Evolutionary conservation across 2,797 vertebrate genomes (phyloP).

Genomic region (Uromys caudimaculatus): DNA sequence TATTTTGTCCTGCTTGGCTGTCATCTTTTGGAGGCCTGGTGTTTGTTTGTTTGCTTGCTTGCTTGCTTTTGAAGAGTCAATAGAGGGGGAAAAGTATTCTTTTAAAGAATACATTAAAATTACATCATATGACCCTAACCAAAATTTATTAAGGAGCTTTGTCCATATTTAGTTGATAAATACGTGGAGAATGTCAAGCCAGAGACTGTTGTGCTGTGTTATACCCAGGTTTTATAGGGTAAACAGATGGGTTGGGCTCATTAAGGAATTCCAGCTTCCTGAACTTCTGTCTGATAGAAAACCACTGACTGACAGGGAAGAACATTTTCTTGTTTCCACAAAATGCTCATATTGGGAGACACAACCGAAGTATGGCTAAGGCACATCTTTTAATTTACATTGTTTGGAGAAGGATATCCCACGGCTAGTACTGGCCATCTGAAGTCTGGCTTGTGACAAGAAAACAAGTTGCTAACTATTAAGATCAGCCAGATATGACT

Average conservation of each 20-base stretch:
- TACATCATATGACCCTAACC: neutral
- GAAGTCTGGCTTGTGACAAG: neutral
- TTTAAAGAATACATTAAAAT: neutral
- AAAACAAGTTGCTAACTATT: neutral
- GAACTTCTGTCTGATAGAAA: neutral
- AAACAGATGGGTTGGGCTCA: neutral
- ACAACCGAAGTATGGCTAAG: neutral
- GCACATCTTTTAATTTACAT: neutral
- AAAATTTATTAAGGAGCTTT: neutral
- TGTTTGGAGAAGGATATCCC: constrained; percentile 36
- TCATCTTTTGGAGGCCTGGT: neutral
- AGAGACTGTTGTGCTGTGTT: neutral
- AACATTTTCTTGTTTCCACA: neutral
- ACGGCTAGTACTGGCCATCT: neutral
- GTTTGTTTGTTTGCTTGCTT: no score
- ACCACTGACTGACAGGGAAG: neutral
- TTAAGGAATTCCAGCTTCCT: neutral
- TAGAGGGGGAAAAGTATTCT: neutral
- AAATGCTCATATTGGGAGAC: neutral
- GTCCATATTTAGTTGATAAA: neutral
- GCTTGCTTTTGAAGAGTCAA: neutral
- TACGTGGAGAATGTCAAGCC: constrained; percentile 7
- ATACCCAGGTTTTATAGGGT: neutral
- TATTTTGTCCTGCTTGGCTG: neutral
- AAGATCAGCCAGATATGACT: neutral